Evolutionary conservation across 2,113 vertebrate genomes (phyloP).

Genomic region (Tyto alba): DNA sequence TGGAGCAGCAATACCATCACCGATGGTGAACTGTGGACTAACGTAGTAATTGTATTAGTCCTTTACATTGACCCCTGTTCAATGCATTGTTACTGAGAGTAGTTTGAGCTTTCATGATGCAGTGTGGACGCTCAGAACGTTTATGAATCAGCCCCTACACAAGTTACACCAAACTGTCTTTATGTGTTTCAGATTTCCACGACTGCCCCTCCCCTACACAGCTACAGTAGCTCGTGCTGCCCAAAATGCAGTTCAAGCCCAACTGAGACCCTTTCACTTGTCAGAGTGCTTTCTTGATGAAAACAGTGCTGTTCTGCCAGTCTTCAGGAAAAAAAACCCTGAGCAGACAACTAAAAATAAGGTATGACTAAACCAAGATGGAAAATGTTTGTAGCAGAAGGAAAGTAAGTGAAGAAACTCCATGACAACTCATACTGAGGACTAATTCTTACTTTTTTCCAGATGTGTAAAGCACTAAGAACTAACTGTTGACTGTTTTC

Average conservation of each 20-base stretch:
- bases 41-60: rapidly evolving
- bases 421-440: constrained; percentile 21
- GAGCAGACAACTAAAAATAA: constrained; percentile 50
- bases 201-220: not conserved
- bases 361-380: constrained; percentile 42
- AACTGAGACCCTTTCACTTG: not conserved
- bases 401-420: constrained; percentile 49
- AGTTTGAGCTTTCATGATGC: not conserved
- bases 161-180: not conserved
- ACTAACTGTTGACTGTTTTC: constrained; percentile 46
- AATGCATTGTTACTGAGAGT: not conserved
- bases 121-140: not conserved
- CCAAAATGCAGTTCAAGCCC: not conserved
- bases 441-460: constrained; percentile 60
- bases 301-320: not conserved
- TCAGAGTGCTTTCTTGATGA: not conserved
- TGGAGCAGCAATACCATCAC: not conserved
- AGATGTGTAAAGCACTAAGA: constrained; percentile 60
- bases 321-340: not conserved
- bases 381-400: constrained; percentile 68
- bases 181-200: not conserved
- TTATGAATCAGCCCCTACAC: not conserved
- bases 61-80: not conserved
- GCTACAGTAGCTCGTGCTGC: not conserved
- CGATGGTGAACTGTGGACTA: not conserved